These are phyloP conservation scores for Amphipyra berbera DNA, from an alignment of 2,888 invertebrate genomes.

Conservation along the genomic window DNA sequence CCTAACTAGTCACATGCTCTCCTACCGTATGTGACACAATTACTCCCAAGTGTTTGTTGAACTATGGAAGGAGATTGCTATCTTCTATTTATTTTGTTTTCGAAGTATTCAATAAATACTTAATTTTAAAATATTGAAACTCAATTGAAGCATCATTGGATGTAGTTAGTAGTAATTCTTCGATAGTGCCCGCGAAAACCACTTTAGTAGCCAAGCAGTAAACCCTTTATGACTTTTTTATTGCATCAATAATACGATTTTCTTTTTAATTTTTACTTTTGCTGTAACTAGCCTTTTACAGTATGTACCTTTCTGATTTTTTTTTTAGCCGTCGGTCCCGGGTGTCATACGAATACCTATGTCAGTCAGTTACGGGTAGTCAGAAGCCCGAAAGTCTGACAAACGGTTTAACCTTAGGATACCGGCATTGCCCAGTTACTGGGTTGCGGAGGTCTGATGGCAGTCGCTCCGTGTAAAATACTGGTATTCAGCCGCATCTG, in stretches of 20 bases:
- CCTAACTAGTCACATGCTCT: slow-evolving; percentile 70
- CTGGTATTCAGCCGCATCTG: no score
- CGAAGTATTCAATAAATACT: neutral
- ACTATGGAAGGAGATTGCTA: slow-evolving; percentile 32
- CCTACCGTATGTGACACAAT: slow-evolving; percentile 66
- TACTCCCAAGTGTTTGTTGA: slow-evolving; percentile 45
- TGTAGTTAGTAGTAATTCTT: slow-evolving; percentile 1
- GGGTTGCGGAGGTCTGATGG: no score
- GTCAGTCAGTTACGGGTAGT: no score
- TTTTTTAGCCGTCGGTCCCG: no score
- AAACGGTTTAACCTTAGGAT: no score
- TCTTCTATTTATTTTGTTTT: slow-evolving; percentile 28
- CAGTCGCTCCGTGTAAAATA: no score
- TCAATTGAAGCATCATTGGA: slow-evolving; percentile 3
- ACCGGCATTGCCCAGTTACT: no score
- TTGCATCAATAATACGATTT: slow-evolving; percentile 8
- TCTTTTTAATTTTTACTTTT: neutral
- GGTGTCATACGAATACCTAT: no score
- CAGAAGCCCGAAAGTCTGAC: no score
- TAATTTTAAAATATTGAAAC: slow-evolving; percentile 8
- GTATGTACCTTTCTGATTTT: neutral
- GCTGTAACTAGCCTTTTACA: neutral
- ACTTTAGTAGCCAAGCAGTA: slow-evolving; percentile 2
- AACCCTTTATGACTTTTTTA: slow-evolving; percentile 18
- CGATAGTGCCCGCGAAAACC: slow-evolving; percentile 5